Conservation (phyloP, 2,113 vertebrate genomes). For the Centrocercus urophasianus region DNA sequence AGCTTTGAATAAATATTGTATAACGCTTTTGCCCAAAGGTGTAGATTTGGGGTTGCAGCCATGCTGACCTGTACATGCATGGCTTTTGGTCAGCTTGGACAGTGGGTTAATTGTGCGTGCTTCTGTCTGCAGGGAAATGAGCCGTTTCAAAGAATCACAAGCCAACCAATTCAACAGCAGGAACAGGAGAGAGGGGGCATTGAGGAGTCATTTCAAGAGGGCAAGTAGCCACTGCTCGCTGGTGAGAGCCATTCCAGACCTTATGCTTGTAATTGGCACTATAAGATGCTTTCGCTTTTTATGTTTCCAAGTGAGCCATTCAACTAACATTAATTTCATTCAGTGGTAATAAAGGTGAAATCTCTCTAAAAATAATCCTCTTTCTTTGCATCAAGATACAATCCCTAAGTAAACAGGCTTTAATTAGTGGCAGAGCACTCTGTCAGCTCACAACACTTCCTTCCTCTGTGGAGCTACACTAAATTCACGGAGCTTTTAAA, state of each 20-base stretch:
- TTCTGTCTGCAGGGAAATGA: not conserved
- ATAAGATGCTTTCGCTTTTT: conserved; percentile 48
- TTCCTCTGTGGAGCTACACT: not conserved
- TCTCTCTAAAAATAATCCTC: conserved; percentile 49
- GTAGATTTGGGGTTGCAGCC: not conserved
- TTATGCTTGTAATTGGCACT: conserved; percentile 56
- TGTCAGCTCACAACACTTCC: not conserved
- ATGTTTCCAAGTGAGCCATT: conserved; percentile 55
- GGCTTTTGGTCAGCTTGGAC: not conserved
- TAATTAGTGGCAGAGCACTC: conserved; percentile 43
- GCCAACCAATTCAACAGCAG: not conserved
- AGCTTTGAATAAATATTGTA: conserved; percentile 19
- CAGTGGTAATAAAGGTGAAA: conserved; percentile 51
- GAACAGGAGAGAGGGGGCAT: not conserved
- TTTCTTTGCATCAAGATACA: conserved; percentile 8
- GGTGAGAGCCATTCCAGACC: conserved; percentile 37
- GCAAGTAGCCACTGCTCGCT: not conserved
- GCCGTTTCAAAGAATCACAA: not conserved
- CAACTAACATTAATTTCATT: conserved; percentile 1
- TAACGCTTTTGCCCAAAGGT: not conserved
- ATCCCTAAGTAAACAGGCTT: conserved; percentile 56
- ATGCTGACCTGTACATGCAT: not conserved
- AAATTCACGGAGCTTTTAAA: conserved; percentile 23
- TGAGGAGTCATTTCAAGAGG: not conserved
- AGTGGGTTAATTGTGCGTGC: not conserved